These are phyloP conservation scores for Tridacna gigas DNA, from an alignment of 2,888 invertebrate genomes.

Conservation along the genomic window DNA sequence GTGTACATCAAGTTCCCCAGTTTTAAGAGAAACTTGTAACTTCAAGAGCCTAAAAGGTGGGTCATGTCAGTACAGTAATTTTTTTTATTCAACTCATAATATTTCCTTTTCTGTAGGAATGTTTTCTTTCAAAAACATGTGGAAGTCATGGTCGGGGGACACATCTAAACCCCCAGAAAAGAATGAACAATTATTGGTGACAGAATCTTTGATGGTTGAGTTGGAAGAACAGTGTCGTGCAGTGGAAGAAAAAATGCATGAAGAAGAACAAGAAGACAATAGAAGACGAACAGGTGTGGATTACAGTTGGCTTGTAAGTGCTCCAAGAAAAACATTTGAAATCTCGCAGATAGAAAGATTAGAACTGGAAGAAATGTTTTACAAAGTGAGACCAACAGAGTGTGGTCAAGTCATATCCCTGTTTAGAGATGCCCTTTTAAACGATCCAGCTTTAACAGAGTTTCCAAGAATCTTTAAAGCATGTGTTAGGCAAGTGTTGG, in stretches of 20 bases:
- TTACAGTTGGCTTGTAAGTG: conserved; percentile 82
- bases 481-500: conserved; percentile 75
- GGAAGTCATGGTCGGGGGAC: conserved; percentile 68
- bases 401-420: conserved; percentile 77
- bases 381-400: conserved; percentile 79
- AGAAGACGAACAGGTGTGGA: conserved; percentile 78
- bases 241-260: conserved; percentile 69
- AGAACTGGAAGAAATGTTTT: conserved; percentile 81
- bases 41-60: too few species aligned
- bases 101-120: conserved; percentile 36
- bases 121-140: conserved; percentile 69
- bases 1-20: too few species aligned
- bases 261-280: conserved; percentile 73
- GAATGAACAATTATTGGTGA: conserved; percentile 71
- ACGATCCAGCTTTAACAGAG: conserved; percentile 73
- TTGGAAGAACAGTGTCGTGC: conserved; percentile 78
- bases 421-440: conserved; percentile 78
- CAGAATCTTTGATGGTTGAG: conserved; percentile 77
- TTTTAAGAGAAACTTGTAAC: too few species aligned
- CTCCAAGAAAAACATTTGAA: conserved; percentile 74
- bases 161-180: conserved; percentile 67
- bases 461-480: conserved; percentile 78
- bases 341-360: conserved; percentile 81
- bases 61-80: background rate
- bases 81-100: background rate